Evolutionary conservation across 2,888 invertebrate species (phyloP).

Genomic region (Nemotelus nigrinus): DNA sequence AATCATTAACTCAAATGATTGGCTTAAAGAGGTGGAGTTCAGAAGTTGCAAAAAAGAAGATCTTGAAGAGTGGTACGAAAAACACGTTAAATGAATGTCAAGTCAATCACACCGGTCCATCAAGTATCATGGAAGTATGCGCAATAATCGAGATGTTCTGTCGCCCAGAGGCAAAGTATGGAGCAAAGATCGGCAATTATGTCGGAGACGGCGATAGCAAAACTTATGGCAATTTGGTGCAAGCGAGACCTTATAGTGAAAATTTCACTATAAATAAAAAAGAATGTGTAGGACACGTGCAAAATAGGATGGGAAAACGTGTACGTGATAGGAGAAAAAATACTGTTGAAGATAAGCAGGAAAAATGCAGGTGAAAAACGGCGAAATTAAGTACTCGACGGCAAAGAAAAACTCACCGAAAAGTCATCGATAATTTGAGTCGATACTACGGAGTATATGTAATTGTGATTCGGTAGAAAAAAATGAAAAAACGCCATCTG

Average conservation of each 20-base stretch:
- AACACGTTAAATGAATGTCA: background rate
- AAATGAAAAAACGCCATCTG: background rate
- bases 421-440: background rate
- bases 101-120: background rate
- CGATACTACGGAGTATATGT: background rate
- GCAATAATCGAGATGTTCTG: background rate
- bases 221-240: background rate
- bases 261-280: background rate
- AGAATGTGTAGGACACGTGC: background rate
- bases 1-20: too few species aligned
- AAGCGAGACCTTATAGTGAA: background rate
- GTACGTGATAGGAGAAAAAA: background rate
- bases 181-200: background rate
- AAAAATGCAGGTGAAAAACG: background rate
- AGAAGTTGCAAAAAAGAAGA: slow-evolving; percentile 8
- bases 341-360: background rate
- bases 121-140: background rate
- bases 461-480: background rate
- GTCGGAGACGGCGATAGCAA: background rate
- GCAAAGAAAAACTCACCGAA: background rate
- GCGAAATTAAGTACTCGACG: background rate
- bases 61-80: background rate
- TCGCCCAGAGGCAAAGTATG: background rate
- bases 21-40: background rate
- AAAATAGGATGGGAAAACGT: background rate